These are phyloP conservation scores for Anas acuta DNA, from an alignment of 2,797 vertebrate genomes.

Conservation along the genomic window DNA sequence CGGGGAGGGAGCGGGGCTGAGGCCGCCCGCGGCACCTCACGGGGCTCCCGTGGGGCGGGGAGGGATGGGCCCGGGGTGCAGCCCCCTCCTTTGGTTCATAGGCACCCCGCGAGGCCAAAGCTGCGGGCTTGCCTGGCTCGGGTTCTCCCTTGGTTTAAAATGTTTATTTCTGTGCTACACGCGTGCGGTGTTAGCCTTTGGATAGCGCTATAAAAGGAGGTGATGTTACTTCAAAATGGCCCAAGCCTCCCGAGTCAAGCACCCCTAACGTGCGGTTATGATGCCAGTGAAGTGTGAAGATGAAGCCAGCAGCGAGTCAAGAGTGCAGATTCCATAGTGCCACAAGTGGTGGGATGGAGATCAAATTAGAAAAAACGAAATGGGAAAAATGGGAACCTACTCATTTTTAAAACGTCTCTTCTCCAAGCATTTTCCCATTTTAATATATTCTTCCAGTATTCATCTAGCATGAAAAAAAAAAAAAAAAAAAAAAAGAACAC, in stretches of 20 bases:
- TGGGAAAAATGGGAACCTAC: neutral
- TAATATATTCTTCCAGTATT: neutral
- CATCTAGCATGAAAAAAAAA: neutral
- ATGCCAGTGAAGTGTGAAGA: neutral
- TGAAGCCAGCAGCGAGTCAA: neutral
- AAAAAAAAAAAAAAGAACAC: neutral
- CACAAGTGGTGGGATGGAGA: neutral
- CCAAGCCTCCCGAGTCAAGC: neutral
- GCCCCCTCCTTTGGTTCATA: neutral
- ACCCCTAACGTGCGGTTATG: neutral
- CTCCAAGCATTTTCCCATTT: neutral
- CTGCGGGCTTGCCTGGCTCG: neutral
- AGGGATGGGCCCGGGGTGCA: no score
- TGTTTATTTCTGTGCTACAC: neutral
- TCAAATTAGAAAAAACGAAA: neutral
- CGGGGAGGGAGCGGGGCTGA: neutral
- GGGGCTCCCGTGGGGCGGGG: no score
- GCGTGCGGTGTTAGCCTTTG: neutral
- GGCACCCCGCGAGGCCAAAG: rapidly evolving
- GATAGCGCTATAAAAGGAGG: neutral
- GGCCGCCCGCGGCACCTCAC: neutral
- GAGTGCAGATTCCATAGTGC: neutral
- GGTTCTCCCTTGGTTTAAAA: neutral
- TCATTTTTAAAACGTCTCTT: neutral
- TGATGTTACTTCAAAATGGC: neutral